phyloP scores from a whole-genome alignment of 1,140 invertebrate genomes.

The Caenorhabditis briggsae region DNA sequence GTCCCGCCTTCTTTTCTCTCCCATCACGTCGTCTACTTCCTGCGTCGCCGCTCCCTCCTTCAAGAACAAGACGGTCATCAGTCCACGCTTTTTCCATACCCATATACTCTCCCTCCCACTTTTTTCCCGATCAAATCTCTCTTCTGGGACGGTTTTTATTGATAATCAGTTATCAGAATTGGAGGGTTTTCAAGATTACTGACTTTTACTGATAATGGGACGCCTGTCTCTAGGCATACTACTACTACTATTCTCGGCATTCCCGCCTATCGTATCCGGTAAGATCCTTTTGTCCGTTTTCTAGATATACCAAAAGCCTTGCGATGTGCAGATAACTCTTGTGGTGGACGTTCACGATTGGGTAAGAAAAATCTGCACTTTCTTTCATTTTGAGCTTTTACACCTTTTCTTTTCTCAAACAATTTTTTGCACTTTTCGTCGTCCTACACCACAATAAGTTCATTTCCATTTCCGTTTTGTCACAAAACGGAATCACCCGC shows the following conservation, averaged over 20 bases:
- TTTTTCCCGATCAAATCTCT: neutral
- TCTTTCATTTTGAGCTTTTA: neutral
- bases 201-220: conserved; percentile 30
- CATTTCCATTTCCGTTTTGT: conserved; percentile 14
- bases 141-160: neutral
- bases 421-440: neutral
- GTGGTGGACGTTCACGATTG: conserved; percentile 55
- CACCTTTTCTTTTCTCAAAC: neutral
- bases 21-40: conserved; percentile 31
- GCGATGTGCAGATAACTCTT: conserved; percentile 44
- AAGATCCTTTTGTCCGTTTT: conserved; percentile 27
- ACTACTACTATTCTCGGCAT: conserved; percentile 45
- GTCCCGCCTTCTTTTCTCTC: neutral
- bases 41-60: conserved; percentile 1
- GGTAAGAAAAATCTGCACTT: neutral
- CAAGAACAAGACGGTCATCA: conserved; percentile 52
- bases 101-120: neutral
- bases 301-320: conserved; percentile 41
- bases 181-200: neutral
- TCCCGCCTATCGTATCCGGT: conserved; percentile 20
- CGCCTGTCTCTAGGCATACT: conserved; percentile 48
- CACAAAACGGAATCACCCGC: conserved; percentile 12
- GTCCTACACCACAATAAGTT: neutral
- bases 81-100: conserved; percentile 51
- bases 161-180: neutral